Evolutionary conservation across 2,888 invertebrate species (phyloP).

Genomic region (Cremastinae sp.): DNA sequence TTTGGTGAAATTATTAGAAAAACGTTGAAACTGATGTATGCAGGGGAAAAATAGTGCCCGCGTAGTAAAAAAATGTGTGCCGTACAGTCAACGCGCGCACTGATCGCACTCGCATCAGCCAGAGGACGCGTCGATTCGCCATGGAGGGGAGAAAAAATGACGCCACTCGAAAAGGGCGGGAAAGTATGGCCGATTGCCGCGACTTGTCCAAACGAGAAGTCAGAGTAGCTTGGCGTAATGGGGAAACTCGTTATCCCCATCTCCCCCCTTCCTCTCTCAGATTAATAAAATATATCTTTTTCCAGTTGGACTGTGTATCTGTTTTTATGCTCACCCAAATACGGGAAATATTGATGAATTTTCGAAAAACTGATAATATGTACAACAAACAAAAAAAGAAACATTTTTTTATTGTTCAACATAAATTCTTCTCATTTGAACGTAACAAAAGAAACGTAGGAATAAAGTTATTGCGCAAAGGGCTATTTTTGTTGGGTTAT

Average conservation of each 20-base stretch:
- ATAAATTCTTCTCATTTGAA: too few relatives aligned
- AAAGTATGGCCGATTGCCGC: conserved; percentile 45
- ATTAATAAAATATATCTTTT: conserved; percentile 1
- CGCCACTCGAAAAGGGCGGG: conserved; percentile 66
- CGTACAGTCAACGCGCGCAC: conserved; percentile 27
- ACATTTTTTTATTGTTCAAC: not conserved
- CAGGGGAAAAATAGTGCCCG: conserved; percentile 33
- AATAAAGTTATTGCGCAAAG: not conserved
- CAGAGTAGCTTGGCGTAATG: too few relatives aligned
- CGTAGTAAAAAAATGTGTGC: conserved; percentile 49
- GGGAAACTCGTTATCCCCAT: conserved; percentile 1
- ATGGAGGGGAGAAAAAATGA: conserved; percentile 56
- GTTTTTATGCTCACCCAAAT: too few relatives aligned
- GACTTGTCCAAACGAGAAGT: too few relatives aligned
- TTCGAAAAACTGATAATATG: not conserved
- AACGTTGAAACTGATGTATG: too few relatives aligned
- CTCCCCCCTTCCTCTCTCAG: not conserved
- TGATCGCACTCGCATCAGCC: too few relatives aligned
- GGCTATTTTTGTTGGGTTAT: too few relatives aligned
- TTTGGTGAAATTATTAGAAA: too few relatives aligned
- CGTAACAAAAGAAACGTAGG: too few relatives aligned
- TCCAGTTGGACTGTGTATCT: not conserved
- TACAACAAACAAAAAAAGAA: not conserved
- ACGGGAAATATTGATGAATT: not conserved
- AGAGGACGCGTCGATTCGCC: conserved; percentile 46